Conservation (phyloP, 2,113 vertebrate genomes). For the Phylloscopus whistleri region DNA sequence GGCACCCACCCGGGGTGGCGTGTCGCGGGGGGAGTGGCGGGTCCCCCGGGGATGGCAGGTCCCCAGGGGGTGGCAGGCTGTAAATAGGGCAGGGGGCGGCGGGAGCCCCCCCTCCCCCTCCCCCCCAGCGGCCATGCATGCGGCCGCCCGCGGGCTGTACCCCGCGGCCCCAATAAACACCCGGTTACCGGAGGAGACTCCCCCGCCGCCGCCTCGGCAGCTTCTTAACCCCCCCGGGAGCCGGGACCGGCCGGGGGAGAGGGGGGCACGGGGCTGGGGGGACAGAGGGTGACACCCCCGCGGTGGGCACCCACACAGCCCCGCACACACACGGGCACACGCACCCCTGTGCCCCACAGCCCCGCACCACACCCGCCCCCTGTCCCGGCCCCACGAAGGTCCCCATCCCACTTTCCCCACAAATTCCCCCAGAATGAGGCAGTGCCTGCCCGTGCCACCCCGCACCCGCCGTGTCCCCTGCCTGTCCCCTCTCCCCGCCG, state of each 20-base stretch:
- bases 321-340: neutral
- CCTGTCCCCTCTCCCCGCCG: neutral
- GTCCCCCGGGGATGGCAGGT: neutral
- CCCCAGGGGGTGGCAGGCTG: neutral
- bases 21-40: neutral
- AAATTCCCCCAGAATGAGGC: accelerated
- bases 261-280: neutral
- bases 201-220: neutral
- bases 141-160: slow-evolving; percentile 41
- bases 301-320: neutral
- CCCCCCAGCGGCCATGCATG: slow-evolving; percentile 49
- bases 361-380: neutral
- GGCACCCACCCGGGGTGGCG: neutral
- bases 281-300: neutral
- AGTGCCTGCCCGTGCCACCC: accelerated
- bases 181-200: slow-evolving; percentile 18
- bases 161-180: slow-evolving; percentile 47
- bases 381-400: neutral
- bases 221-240: neutral
- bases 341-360: neutral
- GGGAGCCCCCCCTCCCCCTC: neutral
- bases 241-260: neutral
- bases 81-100: slow-evolving; percentile 46
- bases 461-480: neutral
- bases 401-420: accelerated